A percentile compares a stretch with the other conserved stretches of the same genome.
Conservation (phyloP, 2,888 invertebrate genomes). For the Drosophila lacicola region DNA sequence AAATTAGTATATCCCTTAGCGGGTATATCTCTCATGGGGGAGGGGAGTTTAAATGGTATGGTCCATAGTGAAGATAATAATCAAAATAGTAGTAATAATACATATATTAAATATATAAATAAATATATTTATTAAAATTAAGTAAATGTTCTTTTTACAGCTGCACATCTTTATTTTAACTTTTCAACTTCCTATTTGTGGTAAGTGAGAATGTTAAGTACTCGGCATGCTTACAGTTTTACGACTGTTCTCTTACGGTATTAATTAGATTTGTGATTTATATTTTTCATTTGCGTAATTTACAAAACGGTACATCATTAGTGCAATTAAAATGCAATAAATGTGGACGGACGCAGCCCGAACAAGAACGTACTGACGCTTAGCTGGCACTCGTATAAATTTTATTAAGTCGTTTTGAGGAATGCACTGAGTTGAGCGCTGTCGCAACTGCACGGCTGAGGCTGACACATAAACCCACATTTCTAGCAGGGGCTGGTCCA, state of each 20-base stretch:
- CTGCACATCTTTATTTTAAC: neutral
- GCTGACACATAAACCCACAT: conserved; percentile 68
- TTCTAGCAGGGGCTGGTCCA: conserved; percentile 20
- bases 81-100: neutral
- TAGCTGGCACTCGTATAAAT: conserved; percentile 66
- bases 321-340: conserved; percentile 79
- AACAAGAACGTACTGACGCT: conserved; percentile 34
- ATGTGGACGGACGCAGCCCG: conserved; percentile 35
- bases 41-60: no score
- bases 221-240: conserved; percentile 27
- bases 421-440: conserved; percentile 53
- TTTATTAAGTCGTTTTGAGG: conserved; percentile 77
- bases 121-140: neutral
- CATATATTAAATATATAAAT: neutral
- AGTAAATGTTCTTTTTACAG: conserved; percentile 25
- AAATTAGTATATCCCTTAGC: no score
- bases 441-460: conserved; percentile 16
- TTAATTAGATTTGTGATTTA: conserved; percentile 61
- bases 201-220: conserved; percentile 36
- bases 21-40: no score
- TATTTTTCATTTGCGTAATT: conserved; percentile 64
- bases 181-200: conserved; percentile 6
- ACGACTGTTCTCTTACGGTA: conserved; percentile 29
- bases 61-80: neutral
- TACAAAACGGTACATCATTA: conserved; percentile 76